A percentile compares a stretch with the other conserved stretches of the same genome.
phyloP scores from a whole-genome alignment of 1,140 invertebrate genomes.

The Drosophila tani region DNA sequence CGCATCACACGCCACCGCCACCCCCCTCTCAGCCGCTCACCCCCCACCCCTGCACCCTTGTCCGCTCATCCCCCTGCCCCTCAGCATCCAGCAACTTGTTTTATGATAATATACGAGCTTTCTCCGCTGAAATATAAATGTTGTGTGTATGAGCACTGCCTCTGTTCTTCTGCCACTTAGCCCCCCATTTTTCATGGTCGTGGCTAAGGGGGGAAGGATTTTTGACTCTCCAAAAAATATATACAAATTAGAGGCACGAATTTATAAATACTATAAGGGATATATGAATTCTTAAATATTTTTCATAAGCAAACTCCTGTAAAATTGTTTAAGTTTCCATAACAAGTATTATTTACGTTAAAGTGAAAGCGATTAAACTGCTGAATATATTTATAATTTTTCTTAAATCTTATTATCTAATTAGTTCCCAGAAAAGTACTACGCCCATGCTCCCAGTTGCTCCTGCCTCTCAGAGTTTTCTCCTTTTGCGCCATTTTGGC shows the following conservation, averaged over 20 bases:
- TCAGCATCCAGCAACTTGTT: constrained; percentile 79
- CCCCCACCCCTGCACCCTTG: neutral
- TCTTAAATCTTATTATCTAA: neutral
- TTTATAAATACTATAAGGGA: neutral
- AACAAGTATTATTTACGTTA: neutral
- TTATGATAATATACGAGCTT: constrained; percentile 85
- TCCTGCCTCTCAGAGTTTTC: constrained; percentile 18
- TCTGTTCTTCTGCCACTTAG: constrained; percentile 12
- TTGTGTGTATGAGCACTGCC: constrained; percentile 75
- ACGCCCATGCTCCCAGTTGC: constrained; percentile 14
- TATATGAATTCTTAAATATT: neutral
- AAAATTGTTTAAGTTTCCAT: too few species aligned
- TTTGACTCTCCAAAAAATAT: neutral
- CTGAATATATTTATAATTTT: neutral
- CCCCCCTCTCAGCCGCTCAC: constrained; percentile 1
- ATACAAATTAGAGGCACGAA: neutral
- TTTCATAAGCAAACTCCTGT: too few species aligned
- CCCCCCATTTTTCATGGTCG: constrained; percentile 4
- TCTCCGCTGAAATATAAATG: constrained; percentile 85
- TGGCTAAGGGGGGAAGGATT: neutral
- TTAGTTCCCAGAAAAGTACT: neutral
- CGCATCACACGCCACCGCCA: constrained; percentile 81
- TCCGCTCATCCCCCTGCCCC: constrained; percentile 17
- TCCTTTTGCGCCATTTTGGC: constrained; percentile 77
- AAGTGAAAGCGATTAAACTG: neutral